Evolutionary conservation across 2,797 vertebrate species (phyloP), one percentile per base, ranked within the genome.

Genomic region (Morelia viridis): DNA sequence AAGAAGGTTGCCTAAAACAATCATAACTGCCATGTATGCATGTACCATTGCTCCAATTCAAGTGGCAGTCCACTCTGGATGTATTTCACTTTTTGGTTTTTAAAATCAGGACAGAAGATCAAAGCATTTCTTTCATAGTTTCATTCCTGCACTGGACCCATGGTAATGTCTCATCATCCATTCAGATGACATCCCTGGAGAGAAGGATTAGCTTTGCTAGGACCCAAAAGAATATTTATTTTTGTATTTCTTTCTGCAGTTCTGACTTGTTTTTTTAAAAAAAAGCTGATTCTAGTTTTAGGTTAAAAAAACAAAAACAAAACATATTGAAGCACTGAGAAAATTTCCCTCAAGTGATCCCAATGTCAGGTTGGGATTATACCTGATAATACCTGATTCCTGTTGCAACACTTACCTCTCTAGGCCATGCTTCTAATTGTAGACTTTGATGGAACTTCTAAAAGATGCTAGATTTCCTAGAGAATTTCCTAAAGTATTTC

Each of bases 341-440:
- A 50, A 83, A 9, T 11, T 80, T 87, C 26, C 15, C 28, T 35
- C 28, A 12, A 13, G 71, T 58, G 53, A 53, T 88, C 22, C 85
- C 28, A 87, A 35, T 50, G 35, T 83, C 84, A 58, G 35, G 10
- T 60, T 84, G 88, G 50, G 71, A 84, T 92, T 93, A 50, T 85
- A 28, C 26, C 10, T 91, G 62, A 68, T n/a, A 89, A 58, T 87
- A 87, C 56, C 58, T 61, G 64, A 85, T 85, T 89, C 26, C 85
- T 35, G 41, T 24, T 9, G 8, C 58, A 80, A 68, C n/a, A n/a
- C 65, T 90, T 83, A 60, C 24, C 2, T 87, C 60, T 61, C 56
- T 62, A n/a, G 46, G 26, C 50, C 31, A 57, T 41, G 19, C 35
- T 87, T 60, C 76, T 89, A 87, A 89, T 35, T 91, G 53, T 80